These are phyloP conservation scores for Amphiduros pacificus DNA, from an alignment of 2,888 invertebrate genomes.

Conservation along the genomic window DNA sequence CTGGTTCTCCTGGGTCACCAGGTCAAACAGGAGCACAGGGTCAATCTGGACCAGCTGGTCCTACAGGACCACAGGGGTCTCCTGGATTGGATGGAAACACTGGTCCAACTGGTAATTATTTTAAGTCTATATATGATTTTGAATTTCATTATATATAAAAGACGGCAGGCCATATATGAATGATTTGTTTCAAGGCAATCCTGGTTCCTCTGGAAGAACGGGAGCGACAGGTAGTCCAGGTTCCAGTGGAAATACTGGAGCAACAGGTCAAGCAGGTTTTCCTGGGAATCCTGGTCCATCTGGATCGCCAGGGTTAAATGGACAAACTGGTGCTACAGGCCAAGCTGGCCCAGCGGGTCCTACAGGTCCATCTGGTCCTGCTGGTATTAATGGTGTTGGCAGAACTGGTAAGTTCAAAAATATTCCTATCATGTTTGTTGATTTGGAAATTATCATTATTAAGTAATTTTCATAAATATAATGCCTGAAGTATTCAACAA, in stretches of 20 bases:
- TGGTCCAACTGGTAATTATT: not conserved
- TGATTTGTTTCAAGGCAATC: not conserved
- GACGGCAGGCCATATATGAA: not conserved
- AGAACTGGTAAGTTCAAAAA: not conserved
- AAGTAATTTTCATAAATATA: not conserved
- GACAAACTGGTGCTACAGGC: constrained; percentile 11
- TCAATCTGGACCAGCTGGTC: not conserved
- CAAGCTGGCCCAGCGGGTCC: constrained; percentile 11
- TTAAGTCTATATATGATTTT: not conserved
- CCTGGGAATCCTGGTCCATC: constrained; percentile 11
- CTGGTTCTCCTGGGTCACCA: not conserved
- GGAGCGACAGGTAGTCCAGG: not conserved
- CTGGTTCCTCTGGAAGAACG: not conserved
- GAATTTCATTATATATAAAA: not conserved
- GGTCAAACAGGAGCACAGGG: not conserved
- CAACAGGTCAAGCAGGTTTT: constrained; percentile 2
- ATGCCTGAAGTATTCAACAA: not conserved
- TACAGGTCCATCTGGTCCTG: constrained; percentile 4
- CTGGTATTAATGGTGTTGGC: not conserved
- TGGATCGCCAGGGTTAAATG: constrained; percentile 18
- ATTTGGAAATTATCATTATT: not conserved
- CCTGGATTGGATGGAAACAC: not conserved
- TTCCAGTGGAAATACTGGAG: not conserved
- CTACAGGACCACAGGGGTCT: not conserved
- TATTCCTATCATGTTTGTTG: not conserved